Conservation (phyloP, 2,113 vertebrate species). For the Entelurus aequoreus region DNA sequence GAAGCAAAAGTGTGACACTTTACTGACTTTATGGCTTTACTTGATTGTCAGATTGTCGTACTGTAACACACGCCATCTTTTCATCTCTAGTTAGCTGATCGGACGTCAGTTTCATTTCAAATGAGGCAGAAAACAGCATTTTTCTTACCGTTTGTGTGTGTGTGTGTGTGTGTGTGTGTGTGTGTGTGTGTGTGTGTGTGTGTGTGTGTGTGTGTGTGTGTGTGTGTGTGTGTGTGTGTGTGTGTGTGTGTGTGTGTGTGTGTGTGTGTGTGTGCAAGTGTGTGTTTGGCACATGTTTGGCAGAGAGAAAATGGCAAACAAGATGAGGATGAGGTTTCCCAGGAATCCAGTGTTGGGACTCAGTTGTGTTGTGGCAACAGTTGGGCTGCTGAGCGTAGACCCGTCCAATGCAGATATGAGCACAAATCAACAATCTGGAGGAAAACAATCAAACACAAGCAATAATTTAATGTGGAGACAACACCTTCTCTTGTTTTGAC, state of each 20-base stretch:
- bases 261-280: constrained; percentile 1
- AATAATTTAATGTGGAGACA: background rate
- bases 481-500: background rate
- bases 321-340: constrained; percentile 45
- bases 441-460: constrained; percentile 16
- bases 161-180: too few relatives aligned
- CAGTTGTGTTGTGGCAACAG: constrained; percentile 47
- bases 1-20: constrained; percentile 19
- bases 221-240: too few relatives aligned
- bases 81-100: constrained; percentile 19
- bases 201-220: too few relatives aligned
- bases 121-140: constrained; percentile 8
- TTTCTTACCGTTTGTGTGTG: constrained; percentile 31
- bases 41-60: constrained; percentile 1
- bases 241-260: constrained; percentile 24
- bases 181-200: too few relatives aligned
- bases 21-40: constrained; percentile 25
- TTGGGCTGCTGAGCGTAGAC: constrained; percentile 9
- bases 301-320: constrained; percentile 57
- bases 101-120: constrained; percentile 38
- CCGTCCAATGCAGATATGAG: constrained; percentile 16
- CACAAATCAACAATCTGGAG: constrained; percentile 63
- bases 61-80: constrained; percentile 15
- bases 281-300: constrained; percentile 71
- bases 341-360: constrained; percentile 32